Base-by-base conservation (phyloP, 2,888 invertebrate genomes). In the Epirrhoe tristata region DNA sequence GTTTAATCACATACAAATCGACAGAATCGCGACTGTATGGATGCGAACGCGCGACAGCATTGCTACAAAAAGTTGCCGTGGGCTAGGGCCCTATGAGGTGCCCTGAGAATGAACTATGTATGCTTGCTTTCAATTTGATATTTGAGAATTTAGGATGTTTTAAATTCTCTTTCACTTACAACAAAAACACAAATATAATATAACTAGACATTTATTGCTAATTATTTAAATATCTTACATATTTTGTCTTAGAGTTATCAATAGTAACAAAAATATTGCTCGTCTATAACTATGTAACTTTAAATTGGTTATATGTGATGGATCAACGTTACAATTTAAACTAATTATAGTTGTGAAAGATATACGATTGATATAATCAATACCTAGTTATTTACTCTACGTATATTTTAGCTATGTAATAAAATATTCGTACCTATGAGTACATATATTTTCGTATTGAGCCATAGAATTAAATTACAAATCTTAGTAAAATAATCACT, bases 191-290 rank as follows among this genome's bases (percentile, higher is more conserved):
- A 70, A 74, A 76, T 76, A 70, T 68, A 73, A 73, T 71, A 79
- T 86, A 85, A 86, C 75, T 85, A 77, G 78, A 83, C 83, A 84
- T 92, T 92, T 92, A 91, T 92, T 92, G 84, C 81, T 86, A 87
- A 83, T 79, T 82, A 84, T 85, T 81, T 82, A 84, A 86, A 86
- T 87, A 87, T 84, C 85, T 87, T 88, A 90, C 89, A 90, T 81
- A 77, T 77, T 82, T 43, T 81, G 77, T 81, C 88, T 88, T 89
- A 87, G 71, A 74, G 67, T 71, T 66, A 74, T 83, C 90, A 90
- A 81, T 89, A 89, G 89, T 91, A 91, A 91, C 90, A 91, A 91
- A 90, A 90, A 91, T 91, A 91, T 90, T 89, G 87, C 89, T 89
- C 81, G 75, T 83, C 81, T 90, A 87, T 83, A 71, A 72, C 70